Percentiles rank a stretch among this genome's conserved stretches.
phyloP scores from a whole-genome alignment of 2,113 vertebrate species.

The Xenotilapia longispinis region DNA sequence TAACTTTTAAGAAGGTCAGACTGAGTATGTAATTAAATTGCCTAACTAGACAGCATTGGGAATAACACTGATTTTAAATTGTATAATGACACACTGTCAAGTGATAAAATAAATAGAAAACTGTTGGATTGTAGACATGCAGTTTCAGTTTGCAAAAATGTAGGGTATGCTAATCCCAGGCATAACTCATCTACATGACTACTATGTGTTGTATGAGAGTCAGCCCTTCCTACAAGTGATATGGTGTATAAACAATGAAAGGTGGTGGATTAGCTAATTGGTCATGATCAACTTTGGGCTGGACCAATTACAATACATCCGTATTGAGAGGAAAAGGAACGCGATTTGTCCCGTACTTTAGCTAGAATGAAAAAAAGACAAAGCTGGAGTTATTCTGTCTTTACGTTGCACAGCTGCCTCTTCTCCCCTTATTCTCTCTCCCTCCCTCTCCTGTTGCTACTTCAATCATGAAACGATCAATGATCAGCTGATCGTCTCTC shows the following conservation, averaged over 20 bases:
- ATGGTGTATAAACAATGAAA: not conserved
- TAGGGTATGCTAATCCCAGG: not conserved
- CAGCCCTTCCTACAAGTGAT: not conserved
- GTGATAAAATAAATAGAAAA: not conserved
- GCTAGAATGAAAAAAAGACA: not conserved
- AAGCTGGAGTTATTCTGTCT: not conserved
- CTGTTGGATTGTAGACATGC: not conserved
- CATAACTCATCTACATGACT: not conserved
- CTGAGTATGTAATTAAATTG: not conserved
- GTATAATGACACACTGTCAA: not conserved
- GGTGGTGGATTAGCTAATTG: not conserved
- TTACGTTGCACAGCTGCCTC: no score
- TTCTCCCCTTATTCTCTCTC: no score
- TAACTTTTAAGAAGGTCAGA: not conserved
- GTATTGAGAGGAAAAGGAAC: accelerated
- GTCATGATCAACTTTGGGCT: not conserved
- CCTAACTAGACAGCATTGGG: not conserved
- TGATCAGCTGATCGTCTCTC: accelerated
- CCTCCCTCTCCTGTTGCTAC: accelerated
- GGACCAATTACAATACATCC: not conserved
- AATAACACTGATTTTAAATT: not conserved
- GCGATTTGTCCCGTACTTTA: accelerated
- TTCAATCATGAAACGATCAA: not conserved
- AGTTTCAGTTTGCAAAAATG: not conserved
- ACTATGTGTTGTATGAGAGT: not conserved